phyloP scores from a whole-genome alignment of 2,888 invertebrate genomes.

The Galerucella pusilla region DNA sequence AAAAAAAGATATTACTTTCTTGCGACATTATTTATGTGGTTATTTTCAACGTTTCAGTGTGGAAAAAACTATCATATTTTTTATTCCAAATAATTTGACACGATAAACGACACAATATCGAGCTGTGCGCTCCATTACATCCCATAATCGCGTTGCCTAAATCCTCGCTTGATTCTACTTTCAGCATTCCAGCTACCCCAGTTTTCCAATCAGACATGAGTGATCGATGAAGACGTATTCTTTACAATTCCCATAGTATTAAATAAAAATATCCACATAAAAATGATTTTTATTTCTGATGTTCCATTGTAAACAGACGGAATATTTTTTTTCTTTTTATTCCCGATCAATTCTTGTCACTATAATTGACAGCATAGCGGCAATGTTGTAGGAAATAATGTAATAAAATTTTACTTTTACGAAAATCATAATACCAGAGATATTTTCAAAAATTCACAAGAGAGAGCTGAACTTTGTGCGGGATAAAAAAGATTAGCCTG shows the following conservation, averaged over 20 bases:
- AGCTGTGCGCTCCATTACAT: background rate
- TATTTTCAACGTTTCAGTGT: background rate
- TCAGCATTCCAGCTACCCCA: background rate
- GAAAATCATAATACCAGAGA: background rate
- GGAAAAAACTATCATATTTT: background rate
- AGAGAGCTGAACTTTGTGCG: too few relatives aligned
- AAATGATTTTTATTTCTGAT: background rate
- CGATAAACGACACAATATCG: background rate
- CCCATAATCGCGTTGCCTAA: background rate
- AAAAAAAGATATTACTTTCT: too few relatives aligned
- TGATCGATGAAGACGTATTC: slow-evolving; percentile 14
- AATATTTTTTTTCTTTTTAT: background rate
- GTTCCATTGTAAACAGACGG: background rate
- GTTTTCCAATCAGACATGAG: slow-evolving; percentile 10
- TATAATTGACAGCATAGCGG: background rate
- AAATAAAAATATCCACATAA: slow-evolving; percentile 3
- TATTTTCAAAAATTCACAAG: too few relatives aligned
- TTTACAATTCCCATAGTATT: background rate
- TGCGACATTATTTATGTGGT: background rate
- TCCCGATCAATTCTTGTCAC: background rate
- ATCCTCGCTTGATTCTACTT: slow-evolving; percentile 11
- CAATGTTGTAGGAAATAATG: background rate
- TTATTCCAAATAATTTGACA: background rate
- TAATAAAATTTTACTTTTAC: background rate
- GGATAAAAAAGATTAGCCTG: too few relatives aligned